Conservation (phyloP, 2,797 vertebrate genomes). For the Odontamblyopus lacepedii region DNA sequence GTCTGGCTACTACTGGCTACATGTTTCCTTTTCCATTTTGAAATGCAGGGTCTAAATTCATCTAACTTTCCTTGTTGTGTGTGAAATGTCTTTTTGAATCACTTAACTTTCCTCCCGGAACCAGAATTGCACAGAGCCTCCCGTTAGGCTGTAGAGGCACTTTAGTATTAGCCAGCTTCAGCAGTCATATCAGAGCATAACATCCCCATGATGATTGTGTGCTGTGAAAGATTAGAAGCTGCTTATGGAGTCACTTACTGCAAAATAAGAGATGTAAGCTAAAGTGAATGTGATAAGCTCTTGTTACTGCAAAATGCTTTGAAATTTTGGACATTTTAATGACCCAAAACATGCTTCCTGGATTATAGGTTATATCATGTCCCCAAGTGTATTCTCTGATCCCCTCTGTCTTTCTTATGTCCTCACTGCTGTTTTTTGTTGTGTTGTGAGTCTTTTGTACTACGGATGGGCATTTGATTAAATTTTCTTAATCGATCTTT, state of each 20-base stretch:
- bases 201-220: neutral
- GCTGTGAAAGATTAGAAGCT: constrained; percentile 10
- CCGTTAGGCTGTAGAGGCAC: constrained; percentile 11
- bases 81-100: constrained; percentile 1
- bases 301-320: constrained; percentile 6
- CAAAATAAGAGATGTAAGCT: constrained; percentile 5
- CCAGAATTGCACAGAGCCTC: constrained; percentile 1
- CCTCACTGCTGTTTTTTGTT: constrained; percentile 5
- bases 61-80: neutral
- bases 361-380: constrained; percentile 60
- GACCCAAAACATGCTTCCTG: constrained; percentile 10
- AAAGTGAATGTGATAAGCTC: constrained; percentile 10
- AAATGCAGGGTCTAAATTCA: neutral
- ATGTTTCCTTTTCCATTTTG: neutral
- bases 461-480: no score
- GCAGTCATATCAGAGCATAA: neutral
- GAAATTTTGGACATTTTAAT: constrained; percentile 1
- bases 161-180: constrained; percentile 17
- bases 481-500: no score
- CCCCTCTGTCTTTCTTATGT: neutral
- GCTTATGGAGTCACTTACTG: constrained; percentile 4
- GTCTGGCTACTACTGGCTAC: neutral
- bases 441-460: constrained; percentile 4
- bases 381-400: constrained; percentile 24
- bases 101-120: constrained; percentile 5